Evolutionary conservation across 2,113 vertebrate species (phyloP), one percentile per base, ranked within the genome.

Genomic region (Azemiops feae): DNA sequence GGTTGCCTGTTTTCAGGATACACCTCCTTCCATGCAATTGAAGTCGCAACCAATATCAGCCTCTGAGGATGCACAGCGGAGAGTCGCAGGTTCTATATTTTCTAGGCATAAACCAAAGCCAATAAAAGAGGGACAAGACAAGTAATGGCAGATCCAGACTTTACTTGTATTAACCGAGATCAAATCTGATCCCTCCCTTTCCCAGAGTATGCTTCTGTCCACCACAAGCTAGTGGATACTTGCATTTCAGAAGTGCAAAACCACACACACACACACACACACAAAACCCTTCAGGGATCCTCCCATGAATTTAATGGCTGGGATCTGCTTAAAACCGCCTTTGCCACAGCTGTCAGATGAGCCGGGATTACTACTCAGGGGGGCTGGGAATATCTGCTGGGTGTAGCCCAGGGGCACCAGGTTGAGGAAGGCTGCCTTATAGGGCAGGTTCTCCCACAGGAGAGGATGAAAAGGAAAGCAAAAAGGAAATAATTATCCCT

Each of bases 201-300:
- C 92, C 88, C 47, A 14, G n/a, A 25, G 74, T 81, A 7, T 50
- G 14, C 10, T 50, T 86, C 74, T 47, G 30, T 86, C 89, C n/a
- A 43, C 81, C 92, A 43, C 74, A 93, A 85, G 60, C 88, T 60
- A 53, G 92, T 93, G 45, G n/a, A 22, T 90, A 87, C 81, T 90
- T 93, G 92, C 9, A 90, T 5, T 39, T 57, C 20, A 85, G 23
- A 81, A 81, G 88, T 27, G 8, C 12, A 92, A 57, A 89, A 27
- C 45, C 45, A 34, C 23, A 90, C 14, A 69, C 30, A 69, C 12
- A 64, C 58, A 60, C 25, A 30, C 8, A 58, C 55, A 23, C 20
- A 55, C 55, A 85, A n/a, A 27, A 87, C 16, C 85, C 8, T 53
- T 39, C 69, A 4, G 2, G 81, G 57, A 85, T 47, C 45, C n/a